Evolutionary conservation across 2,113 vertebrate genomes (phyloP).

Genomic region (Vimba vimba): DNA sequence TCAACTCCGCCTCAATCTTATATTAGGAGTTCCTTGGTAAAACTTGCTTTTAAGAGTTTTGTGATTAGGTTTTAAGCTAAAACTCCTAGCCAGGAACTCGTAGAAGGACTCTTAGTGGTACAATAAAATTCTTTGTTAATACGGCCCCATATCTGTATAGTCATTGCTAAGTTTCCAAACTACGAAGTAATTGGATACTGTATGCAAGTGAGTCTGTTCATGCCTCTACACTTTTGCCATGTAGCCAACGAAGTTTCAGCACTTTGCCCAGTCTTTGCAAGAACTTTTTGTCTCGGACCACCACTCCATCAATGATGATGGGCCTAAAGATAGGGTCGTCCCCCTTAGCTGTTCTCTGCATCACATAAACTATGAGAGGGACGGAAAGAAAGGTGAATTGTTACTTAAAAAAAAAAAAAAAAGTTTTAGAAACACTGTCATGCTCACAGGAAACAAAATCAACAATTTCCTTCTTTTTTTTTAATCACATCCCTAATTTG

Average conservation of each 20-base stretch:
- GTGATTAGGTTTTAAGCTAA: too few relatives aligned
- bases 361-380: background rate
- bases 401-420: background rate
- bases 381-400: background rate
- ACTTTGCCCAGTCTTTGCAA: constrained; percentile 26
- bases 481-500: background rate
- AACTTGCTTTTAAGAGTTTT: too few relatives aligned
- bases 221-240: constrained; percentile 21
- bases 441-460: background rate
- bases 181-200: background rate
- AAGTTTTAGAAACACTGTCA: background rate
- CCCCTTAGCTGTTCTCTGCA: background rate
- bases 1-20: too few relatives aligned
- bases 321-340: background rate
- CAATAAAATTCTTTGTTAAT: too few relatives aligned
- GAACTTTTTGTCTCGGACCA: constrained; percentile 33
- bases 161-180: background rate
- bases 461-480: background rate
- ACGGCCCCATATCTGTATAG: background rate
- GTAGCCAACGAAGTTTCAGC: constrained; percentile 29
- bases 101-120: too few relatives aligned
- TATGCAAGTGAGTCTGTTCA: background rate
- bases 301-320: constrained; percentile 19
- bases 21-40: too few relatives aligned
- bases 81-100: too few relatives aligned